Conservation (phyloP, 2,113 vertebrate species). For the Alosa alosa region DNA sequence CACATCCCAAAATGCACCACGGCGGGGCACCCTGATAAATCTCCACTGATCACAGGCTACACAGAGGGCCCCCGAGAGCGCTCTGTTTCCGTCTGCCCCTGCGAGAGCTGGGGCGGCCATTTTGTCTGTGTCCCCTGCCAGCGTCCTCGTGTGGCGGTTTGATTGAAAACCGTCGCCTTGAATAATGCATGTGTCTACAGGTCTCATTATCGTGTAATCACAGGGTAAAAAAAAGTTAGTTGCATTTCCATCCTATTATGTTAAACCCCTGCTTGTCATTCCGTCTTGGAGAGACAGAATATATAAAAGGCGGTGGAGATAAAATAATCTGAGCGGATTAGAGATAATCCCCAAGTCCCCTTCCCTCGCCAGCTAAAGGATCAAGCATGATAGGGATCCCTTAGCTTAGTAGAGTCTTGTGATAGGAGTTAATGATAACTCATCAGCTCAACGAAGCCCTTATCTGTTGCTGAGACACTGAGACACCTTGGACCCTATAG, state of each 20-base stretch:
- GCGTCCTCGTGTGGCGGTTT: not conserved
- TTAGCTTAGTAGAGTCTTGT: slow-evolving; percentile 41
- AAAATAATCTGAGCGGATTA: slow-evolving; percentile 73
- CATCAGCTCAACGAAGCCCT: slow-evolving; percentile 30
- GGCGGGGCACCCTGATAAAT: not conserved
- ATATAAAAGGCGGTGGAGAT: slow-evolving; percentile 73
- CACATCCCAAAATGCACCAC: not conserved
- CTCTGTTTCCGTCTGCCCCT: not conserved
- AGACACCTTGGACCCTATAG: not conserved
- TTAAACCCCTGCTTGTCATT: slow-evolving; percentile 86
- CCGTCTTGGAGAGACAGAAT: slow-evolving; percentile 81
- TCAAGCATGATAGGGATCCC: slow-evolving; percentile 35
- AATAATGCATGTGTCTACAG: slow-evolving; percentile 59
- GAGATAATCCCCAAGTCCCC: slow-evolving; percentile 38
- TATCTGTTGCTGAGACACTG: not conserved
- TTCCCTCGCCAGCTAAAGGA: slow-evolving; percentile 33
- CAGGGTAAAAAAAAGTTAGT: slow-evolving; percentile 71
- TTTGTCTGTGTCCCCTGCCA: not conserved
- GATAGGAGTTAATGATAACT: slow-evolving; percentile 49
- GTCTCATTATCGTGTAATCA: slow-evolving; percentile 63
- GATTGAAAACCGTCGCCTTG: slow-evolving; percentile 21
- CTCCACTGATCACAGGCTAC: not conserved
- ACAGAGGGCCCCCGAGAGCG: not conserved
- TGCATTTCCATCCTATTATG: slow-evolving; percentile 87
- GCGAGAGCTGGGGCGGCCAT: not conserved